Conservation (phyloP, 2,113 vertebrate species). For the Halcyon malimbica region DNA sequence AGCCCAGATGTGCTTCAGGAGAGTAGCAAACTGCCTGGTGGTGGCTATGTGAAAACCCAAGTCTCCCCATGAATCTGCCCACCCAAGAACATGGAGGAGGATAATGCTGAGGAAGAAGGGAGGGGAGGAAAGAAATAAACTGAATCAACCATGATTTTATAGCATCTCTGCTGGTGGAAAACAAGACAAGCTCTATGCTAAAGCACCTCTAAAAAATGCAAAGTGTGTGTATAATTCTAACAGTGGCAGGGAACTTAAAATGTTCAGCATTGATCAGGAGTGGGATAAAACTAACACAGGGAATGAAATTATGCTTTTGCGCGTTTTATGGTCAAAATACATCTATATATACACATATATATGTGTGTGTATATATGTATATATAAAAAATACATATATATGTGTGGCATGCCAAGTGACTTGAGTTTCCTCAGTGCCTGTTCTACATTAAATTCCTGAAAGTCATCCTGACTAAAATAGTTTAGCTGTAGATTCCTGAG, state of each 20-base stretch:
- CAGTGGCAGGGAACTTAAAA: conserved; percentile 28
- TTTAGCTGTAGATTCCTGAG: conserved; percentile 25
- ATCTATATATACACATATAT: not conserved
- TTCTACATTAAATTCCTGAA: conserved; percentile 43
- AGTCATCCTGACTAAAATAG: conserved; percentile 32
- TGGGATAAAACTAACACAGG: conserved; percentile 33
- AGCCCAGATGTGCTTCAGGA: conserved; percentile 98
- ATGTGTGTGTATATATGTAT: not conserved
- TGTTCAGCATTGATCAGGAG: not conserved
- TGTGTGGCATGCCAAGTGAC: not conserved
- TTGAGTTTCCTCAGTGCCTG: not conserved
- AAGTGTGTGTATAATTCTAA: not conserved
- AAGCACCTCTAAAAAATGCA: conserved; percentile 28
- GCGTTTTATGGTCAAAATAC: not conserved
- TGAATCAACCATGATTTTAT: conserved; percentile 64
- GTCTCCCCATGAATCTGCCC: conserved; percentile 81
- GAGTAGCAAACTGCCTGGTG: conserved; percentile 81
- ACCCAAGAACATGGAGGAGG: conserved; percentile 82
- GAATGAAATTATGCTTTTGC: conserved; percentile 45
- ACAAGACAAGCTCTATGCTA: conserved; percentile 53
- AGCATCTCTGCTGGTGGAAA: conserved; percentile 53
- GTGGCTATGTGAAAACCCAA: conserved; percentile 75
- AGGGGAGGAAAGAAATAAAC: conserved; percentile 46
- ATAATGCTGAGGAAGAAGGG: conserved; percentile 53
- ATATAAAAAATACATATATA: not conserved